phyloP scores from a whole-genome alignment of 2,888 invertebrate species.

The Mesopsocus fuscifrons region DNA sequence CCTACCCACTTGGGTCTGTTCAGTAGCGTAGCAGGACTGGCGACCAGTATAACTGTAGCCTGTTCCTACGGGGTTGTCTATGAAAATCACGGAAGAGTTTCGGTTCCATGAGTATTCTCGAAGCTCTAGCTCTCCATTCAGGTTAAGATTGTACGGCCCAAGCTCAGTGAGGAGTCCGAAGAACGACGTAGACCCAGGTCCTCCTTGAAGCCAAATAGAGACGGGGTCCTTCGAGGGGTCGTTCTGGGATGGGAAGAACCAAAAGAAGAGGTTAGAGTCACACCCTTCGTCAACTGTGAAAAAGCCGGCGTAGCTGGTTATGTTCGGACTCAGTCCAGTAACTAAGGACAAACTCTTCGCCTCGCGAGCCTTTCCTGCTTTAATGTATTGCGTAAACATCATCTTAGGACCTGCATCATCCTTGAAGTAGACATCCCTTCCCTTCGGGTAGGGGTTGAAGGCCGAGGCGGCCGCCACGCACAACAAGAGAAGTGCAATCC shows the following conservation, averaged over 20 bases:
- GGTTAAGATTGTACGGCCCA: slow-evolving; percentile 32
- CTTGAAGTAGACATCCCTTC: not conserved
- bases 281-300: slow-evolving; percentile 35
- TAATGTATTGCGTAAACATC: not conserved
- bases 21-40: slow-evolving; percentile 31
- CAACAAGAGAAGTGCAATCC: too few species aligned
- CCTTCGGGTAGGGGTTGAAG: not conserved
- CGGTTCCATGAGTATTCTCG: slow-evolving; percentile 36
- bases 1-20: slow-evolving; percentile 33
- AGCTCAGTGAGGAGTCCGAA: slow-evolving; percentile 35
- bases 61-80: slow-evolving; percentile 42
- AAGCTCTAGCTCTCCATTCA: slow-evolving; percentile 23
- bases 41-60: slow-evolving; percentile 41
- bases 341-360: not conserved
- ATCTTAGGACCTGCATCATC: not conserved
- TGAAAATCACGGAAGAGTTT: slow-evolving; percentile 35
- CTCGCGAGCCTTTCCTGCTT: not conserved
- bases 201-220: slow-evolving; percentile 34
- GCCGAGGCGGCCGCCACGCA: not conserved
- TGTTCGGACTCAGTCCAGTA: slow-evolving; percentile 13
- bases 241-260: slow-evolving; percentile 39
- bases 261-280: slow-evolving; percentile 40
- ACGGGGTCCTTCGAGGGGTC: slow-evolving; percentile 27
- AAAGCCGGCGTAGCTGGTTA: slow-evolving; percentile 36
- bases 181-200: slow-evolving; percentile 32